These are phyloP conservation scores for Sinodicranocentrus sp. DNA, from an alignment of 2,888 invertebrate species.

Conservation along the genomic window DNA sequence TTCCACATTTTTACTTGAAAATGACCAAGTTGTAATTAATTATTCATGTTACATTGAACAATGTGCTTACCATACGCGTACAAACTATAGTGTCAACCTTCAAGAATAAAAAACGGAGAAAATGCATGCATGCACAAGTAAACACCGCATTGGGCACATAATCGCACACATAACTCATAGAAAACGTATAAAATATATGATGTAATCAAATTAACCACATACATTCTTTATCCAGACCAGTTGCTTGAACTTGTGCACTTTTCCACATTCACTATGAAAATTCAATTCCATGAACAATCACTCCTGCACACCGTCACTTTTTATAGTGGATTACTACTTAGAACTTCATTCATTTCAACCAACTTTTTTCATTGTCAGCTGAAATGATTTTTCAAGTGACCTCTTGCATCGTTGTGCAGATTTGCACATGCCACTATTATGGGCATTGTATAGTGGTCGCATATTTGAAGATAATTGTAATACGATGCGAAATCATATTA, in stretches of 20 bases:
- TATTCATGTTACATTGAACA: slow-evolving; percentile 24
- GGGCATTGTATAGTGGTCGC: too few relatives aligned
- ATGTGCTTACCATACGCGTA: slow-evolving; percentile 4
- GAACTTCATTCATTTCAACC: slow-evolving; percentile 4
- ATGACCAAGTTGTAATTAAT: slow-evolving; percentile 19
- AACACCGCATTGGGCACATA: not conserved
- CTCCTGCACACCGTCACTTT: not conserved
- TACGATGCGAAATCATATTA: too few relatives aligned
- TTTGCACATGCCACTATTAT: too few relatives aligned
- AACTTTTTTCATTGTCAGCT: slow-evolving; percentile 12
- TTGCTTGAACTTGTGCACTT: too few relatives aligned
- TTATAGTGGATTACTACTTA: not conserved
- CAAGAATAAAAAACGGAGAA: not conserved
- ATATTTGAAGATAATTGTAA: too few relatives aligned
- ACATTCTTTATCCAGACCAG: slow-evolving; percentile 21
- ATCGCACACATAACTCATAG: slow-evolving; percentile 9
- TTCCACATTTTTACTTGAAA: not conserved
- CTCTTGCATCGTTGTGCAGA: not conserved
- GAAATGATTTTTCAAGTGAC: not conserved
- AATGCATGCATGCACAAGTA: not conserved
- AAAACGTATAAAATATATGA: not conserved
- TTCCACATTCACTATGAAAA: not conserved
- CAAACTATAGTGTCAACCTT: too few relatives aligned
- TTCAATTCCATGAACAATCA: not conserved
- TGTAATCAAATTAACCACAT: slow-evolving; percentile 17